phyloP scores from a whole-genome alignment of 2,797 vertebrate species.

The Hydrolagus colliei region DNA sequence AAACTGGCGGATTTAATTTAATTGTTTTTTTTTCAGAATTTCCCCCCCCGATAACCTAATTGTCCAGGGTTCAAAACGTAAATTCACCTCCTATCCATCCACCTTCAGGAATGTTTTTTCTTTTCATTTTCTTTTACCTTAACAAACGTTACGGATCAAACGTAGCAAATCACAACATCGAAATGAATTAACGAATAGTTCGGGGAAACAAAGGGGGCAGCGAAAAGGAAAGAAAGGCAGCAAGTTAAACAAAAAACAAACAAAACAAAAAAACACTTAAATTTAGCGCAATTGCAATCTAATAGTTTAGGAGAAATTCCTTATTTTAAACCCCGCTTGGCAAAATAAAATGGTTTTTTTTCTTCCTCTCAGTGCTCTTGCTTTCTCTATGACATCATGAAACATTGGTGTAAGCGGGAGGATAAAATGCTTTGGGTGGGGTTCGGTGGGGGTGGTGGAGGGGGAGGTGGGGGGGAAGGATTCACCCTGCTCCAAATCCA shows the following conservation, averaged over 20 bases:
- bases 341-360: slow-evolving; percentile 15
- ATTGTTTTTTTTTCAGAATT: no score
- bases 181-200: neutral
- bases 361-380: slow-evolving; percentile 24
- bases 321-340: slow-evolving; percentile 3
- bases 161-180: no score
- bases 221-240: slow-evolving; percentile 19
- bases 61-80: neutral
- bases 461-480: neutral
- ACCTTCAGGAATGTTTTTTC: neutral
- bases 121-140: neutral
- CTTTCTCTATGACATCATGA: slow-evolving; percentile 31
- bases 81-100: neutral
- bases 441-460: no score
- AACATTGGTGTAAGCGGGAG: neutral
- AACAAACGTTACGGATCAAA: neutral
- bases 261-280: slow-evolving; percentile 9
- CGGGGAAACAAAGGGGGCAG: neutral
- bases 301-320: slow-evolving; percentile 28
- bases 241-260: neutral
- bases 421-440: neutral
- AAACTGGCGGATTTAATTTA: no score
- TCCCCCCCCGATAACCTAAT: neutral
- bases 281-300: slow-evolving; percentile 22
- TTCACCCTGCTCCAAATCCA: neutral